These are phyloP conservation scores for Dione juno DNA, from an alignment of 2,888 invertebrate genomes.

Conservation along the genomic window DNA sequence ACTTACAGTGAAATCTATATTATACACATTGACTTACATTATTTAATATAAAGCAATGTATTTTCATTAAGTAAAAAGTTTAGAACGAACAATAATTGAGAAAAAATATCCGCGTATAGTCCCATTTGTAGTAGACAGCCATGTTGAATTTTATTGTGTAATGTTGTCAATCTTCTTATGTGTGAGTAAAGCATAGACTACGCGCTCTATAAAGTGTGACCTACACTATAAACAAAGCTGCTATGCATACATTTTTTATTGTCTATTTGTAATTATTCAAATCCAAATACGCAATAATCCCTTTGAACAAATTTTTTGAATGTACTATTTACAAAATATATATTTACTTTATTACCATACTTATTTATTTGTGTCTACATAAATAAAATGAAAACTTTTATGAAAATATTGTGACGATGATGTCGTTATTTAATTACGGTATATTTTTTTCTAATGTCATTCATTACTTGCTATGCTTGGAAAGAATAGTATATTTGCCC, in stretches of 20 bases:
- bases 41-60: constrained; percentile 69
- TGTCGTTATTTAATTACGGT: no score
- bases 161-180: constrained; percentile 39
- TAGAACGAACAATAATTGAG: constrained; percentile 61
- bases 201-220: constrained; percentile 2
- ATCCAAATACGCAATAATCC: no score
- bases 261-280: no score
- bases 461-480: no score
- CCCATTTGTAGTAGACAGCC: constrained; percentile 70
- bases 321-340: no score
- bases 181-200: constrained; percentile 35
- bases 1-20: constrained; percentile 73
- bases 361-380: no score
- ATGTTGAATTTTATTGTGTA: constrained; percentile 63
- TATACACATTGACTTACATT: constrained; percentile 76
- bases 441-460: no score
- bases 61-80: constrained; percentile 53
- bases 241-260: not conserved
- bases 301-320: no score
- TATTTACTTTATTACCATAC: no score
- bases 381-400: no score
- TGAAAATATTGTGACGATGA: no score
- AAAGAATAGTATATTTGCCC: no score
- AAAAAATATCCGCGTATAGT: constrained; percentile 66
- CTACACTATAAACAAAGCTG: not conserved